Percentiles rank a stretch among this genome's conserved stretches.
phyloP scores from a whole-genome alignment of 2,888 invertebrate species.

The Mystacides longicornis region DNA sequence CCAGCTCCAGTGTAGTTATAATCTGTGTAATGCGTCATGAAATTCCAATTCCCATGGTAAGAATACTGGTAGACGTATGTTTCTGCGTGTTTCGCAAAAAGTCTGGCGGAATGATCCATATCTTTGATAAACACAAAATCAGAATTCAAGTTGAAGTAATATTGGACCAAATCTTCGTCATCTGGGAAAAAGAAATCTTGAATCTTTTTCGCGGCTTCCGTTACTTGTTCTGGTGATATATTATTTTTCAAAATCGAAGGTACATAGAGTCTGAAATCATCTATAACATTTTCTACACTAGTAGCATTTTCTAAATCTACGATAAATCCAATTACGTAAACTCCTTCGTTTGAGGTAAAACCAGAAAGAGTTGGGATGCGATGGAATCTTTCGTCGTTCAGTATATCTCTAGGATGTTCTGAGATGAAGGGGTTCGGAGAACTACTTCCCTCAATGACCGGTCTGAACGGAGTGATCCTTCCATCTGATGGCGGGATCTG shows the following conservation, averaged over 20 bases:
- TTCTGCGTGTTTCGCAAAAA: neutral
- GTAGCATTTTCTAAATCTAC: neutral
- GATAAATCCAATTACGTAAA: neutral
- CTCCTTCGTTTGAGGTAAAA: neutral
- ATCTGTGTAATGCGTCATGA: neutral
- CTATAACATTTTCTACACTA: neutral
- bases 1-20: constrained; percentile 10
- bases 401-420: neutral
- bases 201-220: constrained; percentile 2
- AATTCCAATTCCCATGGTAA: constrained; percentile 12
- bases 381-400: neutral
- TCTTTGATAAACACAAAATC: constrained; percentile 8
- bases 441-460: too few species aligned
- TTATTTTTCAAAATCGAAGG: neutral
- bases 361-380: neutral
- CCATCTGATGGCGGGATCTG: too few species aligned
- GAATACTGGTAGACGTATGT: constrained; percentile 12
- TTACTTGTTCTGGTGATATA: neutral
- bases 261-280: neutral
- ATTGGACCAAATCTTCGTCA: constrained; percentile 5
- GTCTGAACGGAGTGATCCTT: too few species aligned
- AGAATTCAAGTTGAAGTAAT: constrained; percentile 11
- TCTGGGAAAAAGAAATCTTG: constrained; percentile 5
- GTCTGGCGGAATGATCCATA: neutral
- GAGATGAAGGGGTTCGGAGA: neutral